These are phyloP conservation scores for Dolichotis patagonum DNA, from an alignment of 2,113 vertebrate species.

Conservation along the genomic window DNA sequence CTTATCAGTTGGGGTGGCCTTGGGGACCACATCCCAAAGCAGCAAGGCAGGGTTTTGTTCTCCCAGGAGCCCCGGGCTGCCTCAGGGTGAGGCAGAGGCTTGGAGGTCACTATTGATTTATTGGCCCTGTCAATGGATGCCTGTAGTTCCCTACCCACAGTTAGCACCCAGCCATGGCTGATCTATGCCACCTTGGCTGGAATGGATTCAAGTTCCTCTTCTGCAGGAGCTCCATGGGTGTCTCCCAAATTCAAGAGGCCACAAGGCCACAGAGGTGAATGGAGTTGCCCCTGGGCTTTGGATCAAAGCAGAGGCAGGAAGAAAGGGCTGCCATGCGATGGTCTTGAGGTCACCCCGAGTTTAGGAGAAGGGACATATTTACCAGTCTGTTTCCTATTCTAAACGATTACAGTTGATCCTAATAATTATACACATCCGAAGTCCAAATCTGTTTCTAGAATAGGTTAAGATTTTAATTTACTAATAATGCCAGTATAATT, in stretches of 20 bases:
- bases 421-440: constrained; percentile 5
- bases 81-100: neutral
- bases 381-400: neutral
- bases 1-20: neutral
- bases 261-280: neutral
- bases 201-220: neutral
- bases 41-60: neutral
- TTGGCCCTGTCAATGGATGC: neutral
- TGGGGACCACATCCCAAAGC: neutral
- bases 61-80: neutral
- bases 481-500: neutral
- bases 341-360: neutral
- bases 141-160: neutral
- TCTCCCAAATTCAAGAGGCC: neutral
- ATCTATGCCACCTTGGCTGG: neutral
- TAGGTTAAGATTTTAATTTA: neutral
- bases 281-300: neutral
- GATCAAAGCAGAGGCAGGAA: neutral
- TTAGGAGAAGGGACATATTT: neutral
- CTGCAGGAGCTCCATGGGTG: no score
- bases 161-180: neutral
- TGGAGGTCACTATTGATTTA: neutral
- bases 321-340: no score
- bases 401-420: neutral
- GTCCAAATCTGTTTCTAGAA: constrained; percentile 11